phyloP scores from a whole-genome alignment of 2,888 invertebrate species.

The Nesidiocoris tenuis region DNA sequence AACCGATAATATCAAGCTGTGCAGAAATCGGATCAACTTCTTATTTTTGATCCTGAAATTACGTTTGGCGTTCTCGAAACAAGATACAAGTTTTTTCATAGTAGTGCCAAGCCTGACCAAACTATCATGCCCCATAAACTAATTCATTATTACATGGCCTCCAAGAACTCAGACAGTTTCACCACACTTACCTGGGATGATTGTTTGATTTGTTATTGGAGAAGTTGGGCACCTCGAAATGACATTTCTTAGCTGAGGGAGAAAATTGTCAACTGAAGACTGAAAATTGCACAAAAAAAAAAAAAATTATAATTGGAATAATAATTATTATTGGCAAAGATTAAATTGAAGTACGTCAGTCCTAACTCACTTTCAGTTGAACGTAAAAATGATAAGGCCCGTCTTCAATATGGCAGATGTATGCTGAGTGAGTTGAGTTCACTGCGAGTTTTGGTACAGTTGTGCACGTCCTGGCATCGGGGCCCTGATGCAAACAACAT shows the following conservation, averaged over 20 bases:
- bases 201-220: slow-evolving; percentile 8
- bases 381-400: slow-evolving; percentile 77
- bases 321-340: too few relatives aligned
- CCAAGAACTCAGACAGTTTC: too few relatives aligned
- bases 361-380: slow-evolving; percentile 62
- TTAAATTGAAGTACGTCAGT: too few relatives aligned
- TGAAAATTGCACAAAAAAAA: slow-evolving; percentile 6
- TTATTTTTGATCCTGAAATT: too few relatives aligned
- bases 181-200: slow-evolving; percentile 31
- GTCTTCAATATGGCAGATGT: slow-evolving; percentile 75
- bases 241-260: slow-evolving; percentile 17
- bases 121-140: too few relatives aligned
- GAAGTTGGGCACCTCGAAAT: slow-evolving; percentile 8
- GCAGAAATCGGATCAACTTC: too few relatives aligned
- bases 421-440: slow-evolving; percentile 62
- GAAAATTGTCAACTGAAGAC: slow-evolving; percentile 24
- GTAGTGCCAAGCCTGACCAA: too few relatives aligned
- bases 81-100: too few relatives aligned
- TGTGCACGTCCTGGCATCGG: slow-evolving; percentile 2
- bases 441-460: slow-evolving; percentile 15
- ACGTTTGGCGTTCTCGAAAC: too few relatives aligned
- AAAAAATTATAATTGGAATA: not conserved
- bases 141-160: too few relatives aligned
- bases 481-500: too few relatives aligned
- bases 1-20: too few relatives aligned